phyloP scores from a whole-genome alignment of 2,113 vertebrate genomes.

The Phaethornis superciliosus region DNA sequence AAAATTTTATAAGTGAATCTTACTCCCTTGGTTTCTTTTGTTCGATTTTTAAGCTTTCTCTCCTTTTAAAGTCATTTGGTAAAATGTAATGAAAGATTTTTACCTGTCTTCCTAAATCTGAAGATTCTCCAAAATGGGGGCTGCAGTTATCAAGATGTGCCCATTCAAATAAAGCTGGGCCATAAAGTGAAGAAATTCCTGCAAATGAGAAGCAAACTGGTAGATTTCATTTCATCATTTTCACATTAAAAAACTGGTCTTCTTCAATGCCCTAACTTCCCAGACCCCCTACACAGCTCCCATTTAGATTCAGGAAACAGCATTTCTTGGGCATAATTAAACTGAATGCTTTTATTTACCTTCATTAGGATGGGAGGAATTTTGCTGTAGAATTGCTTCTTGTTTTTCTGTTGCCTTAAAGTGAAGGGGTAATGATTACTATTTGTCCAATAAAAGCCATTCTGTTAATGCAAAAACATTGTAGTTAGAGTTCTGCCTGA shows the following conservation, averaged over 20 bases:
- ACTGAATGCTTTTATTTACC: not conserved
- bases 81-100: not conserved
- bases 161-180: not conserved
- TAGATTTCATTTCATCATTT: not conserved
- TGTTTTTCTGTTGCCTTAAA: not conserved
- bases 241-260: not conserved
- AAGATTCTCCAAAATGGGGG: not conserved
- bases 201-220: not conserved
- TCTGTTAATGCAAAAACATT: not conserved
- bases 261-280: not conserved
- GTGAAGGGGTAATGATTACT: not conserved
- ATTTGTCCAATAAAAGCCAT: not conserved
- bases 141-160: not conserved
- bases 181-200: not conserved
- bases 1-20: not conserved
- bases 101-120: not conserved
- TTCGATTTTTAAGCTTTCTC: not conserved
- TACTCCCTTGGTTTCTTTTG: not conserved
- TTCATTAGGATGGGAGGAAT: not conserved
- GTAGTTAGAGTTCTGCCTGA: not conserved
- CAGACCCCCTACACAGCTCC: not conserved
- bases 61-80: not conserved
- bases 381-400: not conserved
- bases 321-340: not conserved
- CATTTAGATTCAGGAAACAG: rapidly evolving